A percentile compares a stretch with the other conserved stretches of the same genome.
phyloP scores from a whole-genome alignment of 2,888 invertebrate species.

The Ctena decussata region DNA sequence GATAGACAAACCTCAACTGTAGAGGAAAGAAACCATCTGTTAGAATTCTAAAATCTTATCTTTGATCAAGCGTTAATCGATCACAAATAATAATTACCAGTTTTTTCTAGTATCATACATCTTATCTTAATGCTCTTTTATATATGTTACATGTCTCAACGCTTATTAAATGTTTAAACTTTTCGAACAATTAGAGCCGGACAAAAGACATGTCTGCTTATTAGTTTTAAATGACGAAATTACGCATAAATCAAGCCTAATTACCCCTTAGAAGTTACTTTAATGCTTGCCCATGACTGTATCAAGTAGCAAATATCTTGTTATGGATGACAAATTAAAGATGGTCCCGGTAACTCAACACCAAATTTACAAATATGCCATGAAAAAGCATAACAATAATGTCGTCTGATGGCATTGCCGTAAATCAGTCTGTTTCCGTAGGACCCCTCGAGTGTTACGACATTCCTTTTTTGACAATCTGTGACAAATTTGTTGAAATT shows the following conservation, averaged over 20 bases:
- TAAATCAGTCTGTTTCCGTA: slow-evolving; percentile 31
- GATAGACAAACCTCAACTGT: background rate
- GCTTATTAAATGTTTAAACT: slow-evolving; percentile 29
- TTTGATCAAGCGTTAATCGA: slow-evolving; percentile 2
- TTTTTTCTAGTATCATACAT: slow-evolving; percentile 28
- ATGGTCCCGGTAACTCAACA: slow-evolving; percentile 27
- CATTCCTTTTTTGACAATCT: background rate
- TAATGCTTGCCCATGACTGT: slow-evolving; percentile 28
- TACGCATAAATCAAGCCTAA: slow-evolving; percentile 44
- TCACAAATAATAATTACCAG: slow-evolving; percentile 17
- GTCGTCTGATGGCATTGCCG: slow-evolving; percentile 21
- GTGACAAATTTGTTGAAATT: slow-evolving; percentile 5
- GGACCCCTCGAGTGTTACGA: slow-evolving; percentile 14
- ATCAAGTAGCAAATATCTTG: slow-evolving; percentile 36
- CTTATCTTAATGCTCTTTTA: slow-evolving; percentile 36
- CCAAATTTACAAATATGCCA: slow-evolving; percentile 15
- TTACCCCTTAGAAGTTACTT: slow-evolving; percentile 41
- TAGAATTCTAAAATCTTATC: background rate
- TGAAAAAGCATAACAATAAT: slow-evolving; percentile 2
- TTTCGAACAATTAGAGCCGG: slow-evolving; percentile 40
- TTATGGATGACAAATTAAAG: slow-evolving; percentile 44
- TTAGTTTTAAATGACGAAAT: slow-evolving; percentile 48
- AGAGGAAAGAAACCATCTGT: background rate
- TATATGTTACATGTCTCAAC: slow-evolving; percentile 12
- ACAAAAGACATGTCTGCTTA: slow-evolving; percentile 37